A percentile compares a stretch with the other conserved stretches of the same genome.
Conservation (phyloP, 2,888 invertebrate species). For the Drosophila mercatorum region DNA sequence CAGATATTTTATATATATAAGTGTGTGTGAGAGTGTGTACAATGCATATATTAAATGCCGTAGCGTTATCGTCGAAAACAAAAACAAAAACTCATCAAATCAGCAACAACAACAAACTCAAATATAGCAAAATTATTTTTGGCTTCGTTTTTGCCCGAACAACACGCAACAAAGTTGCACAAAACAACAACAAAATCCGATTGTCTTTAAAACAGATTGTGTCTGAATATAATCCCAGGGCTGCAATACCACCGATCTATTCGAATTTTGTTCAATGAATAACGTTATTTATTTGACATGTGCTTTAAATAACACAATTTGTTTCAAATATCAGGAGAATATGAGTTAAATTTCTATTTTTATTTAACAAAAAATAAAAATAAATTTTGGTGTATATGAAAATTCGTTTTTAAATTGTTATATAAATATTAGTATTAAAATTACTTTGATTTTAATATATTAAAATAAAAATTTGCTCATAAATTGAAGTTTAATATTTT, state of each 20-base stretch:
- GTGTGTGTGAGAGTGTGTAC: constrained; percentile 8
- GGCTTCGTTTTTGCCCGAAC: constrained; percentile 36
- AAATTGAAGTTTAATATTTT: too few relatives aligned
- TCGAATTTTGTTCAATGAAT: background rate
- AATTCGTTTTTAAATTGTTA: too few relatives aligned
- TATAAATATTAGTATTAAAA: too few relatives aligned
- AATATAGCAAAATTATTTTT: constrained; percentile 50
- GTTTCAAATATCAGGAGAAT: too few relatives aligned
- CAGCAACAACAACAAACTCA: constrained; percentile 10
- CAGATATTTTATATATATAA: constrained; percentile 7
- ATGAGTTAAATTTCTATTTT: too few relatives aligned
- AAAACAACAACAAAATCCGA: constrained; percentile 14
- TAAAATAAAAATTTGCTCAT: too few relatives aligned
- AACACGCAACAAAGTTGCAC: constrained; percentile 41
- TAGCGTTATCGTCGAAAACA: constrained; percentile 48
- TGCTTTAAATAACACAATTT: background rate
- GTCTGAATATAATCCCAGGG: constrained; percentile 16
- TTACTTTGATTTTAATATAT: too few relatives aligned
- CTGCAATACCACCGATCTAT: background rate
- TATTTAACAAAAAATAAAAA: too few relatives aligned
- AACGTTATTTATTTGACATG: background rate
- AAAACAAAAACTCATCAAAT: constrained; percentile 18
- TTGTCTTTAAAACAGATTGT: constrained; percentile 17
- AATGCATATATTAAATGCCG: constrained; percentile 20
- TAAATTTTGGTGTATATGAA: too few relatives aligned